Percentiles rank a stretch among this genome's conserved stretches.
phyloP scores from a whole-genome alignment of 2,113 vertebrate genomes.

The Chaetorhynchus papuensis region DNA sequence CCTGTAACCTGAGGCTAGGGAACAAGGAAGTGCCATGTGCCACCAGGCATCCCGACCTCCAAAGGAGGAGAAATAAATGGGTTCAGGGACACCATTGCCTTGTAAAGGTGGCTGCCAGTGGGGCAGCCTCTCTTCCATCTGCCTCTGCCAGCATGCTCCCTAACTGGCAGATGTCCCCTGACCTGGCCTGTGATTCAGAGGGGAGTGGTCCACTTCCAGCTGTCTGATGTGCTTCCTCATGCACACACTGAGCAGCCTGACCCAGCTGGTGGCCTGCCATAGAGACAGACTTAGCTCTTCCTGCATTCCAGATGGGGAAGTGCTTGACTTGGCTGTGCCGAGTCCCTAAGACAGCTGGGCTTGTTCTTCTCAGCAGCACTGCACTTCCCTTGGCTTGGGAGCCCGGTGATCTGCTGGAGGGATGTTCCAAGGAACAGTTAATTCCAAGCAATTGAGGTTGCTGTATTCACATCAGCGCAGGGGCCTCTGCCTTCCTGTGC shows the following conservation, averaged over 20 bases:
- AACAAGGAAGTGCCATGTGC: neutral
- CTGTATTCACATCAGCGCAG: neutral
- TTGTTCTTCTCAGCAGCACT: neutral
- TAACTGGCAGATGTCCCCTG: neutral
- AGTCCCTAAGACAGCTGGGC: neutral
- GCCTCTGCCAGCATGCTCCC: neutral
- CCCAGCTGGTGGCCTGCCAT: neutral
- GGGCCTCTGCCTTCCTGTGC: neutral
- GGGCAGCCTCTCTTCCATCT: neutral
- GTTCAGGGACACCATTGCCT: neutral
- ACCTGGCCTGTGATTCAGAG: neutral
- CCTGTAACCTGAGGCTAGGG: neutral
- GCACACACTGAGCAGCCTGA: neutral
- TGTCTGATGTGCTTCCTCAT: neutral
- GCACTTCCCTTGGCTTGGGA: neutral
- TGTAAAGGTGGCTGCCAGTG: neutral
- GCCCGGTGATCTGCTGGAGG: neutral
- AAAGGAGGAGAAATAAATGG: neutral
- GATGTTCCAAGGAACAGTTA: neutral
- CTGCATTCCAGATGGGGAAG: neutral
- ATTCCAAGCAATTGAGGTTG: neutral
- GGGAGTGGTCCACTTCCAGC: neutral
- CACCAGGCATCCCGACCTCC: rapidly evolving
- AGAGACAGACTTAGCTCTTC: neutral
- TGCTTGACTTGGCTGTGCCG: neutral